Conservation (phyloP, 1,140 invertebrate species). For the Philopotamus ludificatus region DNA sequence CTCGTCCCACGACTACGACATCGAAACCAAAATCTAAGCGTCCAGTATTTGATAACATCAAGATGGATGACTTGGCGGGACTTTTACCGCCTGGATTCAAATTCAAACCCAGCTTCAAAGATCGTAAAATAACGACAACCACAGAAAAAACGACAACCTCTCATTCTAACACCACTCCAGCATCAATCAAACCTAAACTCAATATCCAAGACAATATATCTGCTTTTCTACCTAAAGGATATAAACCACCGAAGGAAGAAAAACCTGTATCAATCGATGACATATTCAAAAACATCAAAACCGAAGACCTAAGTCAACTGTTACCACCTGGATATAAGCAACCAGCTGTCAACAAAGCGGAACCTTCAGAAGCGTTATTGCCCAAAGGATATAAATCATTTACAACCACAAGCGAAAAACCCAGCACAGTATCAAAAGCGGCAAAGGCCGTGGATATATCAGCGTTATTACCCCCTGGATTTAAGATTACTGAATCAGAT, state of each 20-base stretch:
- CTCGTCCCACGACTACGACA: constrained; percentile 55
- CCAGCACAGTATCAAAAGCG: constrained; percentile 40
- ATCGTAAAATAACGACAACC: constrained; percentile 54
- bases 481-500: constrained; percentile 49
- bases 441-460: constrained; percentile 59
- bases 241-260: constrained; percentile 56
- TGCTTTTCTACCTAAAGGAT: constrained; percentile 67
- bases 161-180: constrained; percentile 46
- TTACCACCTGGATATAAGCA: constrained; percentile 59
- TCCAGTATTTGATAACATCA: constrained; percentile 57
- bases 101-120: constrained; percentile 54
- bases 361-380: constrained; percentile 61
- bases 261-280: constrained; percentile 35
- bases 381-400: constrained; percentile 62
- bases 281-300: constrained; percentile 40
- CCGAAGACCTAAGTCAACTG: constrained; percentile 48
- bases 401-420: constrained; percentile 47
- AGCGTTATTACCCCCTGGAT: constrained; percentile 62
- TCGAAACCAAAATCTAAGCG: constrained; percentile 52
- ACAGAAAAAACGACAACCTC: constrained; percentile 40
- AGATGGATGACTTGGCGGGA: constrained; percentile 61
- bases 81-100: constrained; percentile 66
- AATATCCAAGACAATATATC: constrained; percentile 60
- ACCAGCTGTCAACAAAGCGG: constrained; percentile 50
- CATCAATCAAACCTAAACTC: constrained; percentile 56